Evolutionary conservation across 2,888 invertebrate genomes (phyloP).

Genomic region (Ctena decussata): DNA sequence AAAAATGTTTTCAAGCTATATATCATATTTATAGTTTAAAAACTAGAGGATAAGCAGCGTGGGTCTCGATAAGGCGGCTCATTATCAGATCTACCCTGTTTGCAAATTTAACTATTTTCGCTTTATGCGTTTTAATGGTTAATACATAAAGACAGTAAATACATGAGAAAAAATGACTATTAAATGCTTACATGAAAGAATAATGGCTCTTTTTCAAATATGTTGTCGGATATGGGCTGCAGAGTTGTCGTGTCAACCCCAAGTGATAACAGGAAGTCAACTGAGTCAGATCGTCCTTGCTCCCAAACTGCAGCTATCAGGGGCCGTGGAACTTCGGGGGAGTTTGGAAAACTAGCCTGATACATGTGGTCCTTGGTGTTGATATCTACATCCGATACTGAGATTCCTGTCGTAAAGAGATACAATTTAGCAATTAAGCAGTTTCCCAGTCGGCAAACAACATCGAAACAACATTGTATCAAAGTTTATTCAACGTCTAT

Average conservation of each 20-base stretch:
- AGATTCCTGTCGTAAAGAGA: neutral
- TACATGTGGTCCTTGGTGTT: constrained; percentile 79
- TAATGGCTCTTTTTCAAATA: constrained; percentile 75
- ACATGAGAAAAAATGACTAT: neutral
- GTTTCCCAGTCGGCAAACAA: too few relatives aligned
- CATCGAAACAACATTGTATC: too few relatives aligned
- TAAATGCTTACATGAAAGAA: constrained; percentile 82
- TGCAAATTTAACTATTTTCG: too few relatives aligned
- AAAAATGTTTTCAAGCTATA: too few relatives aligned
- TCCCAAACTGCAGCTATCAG: constrained; percentile 80
- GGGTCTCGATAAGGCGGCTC: too few relatives aligned
- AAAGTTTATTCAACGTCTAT: too few relatives aligned
- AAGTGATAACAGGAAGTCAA: constrained; percentile 70
- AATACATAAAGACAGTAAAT: too few relatives aligned
- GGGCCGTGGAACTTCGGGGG: constrained; percentile 75
- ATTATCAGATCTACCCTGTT: too few relatives aligned
- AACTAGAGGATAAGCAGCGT: too few relatives aligned
- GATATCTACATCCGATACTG: constrained; percentile 67
- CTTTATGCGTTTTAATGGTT: too few relatives aligned
- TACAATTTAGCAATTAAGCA: too few relatives aligned
- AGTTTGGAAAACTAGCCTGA: constrained; percentile 67
- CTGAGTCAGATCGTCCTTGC: constrained; percentile 67
- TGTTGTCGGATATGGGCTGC: constrained; percentile 69
- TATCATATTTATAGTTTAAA: too few relatives aligned
- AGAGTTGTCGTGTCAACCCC: constrained; percentile 72